Conservation (phyloP, 2,888 invertebrate species). For the Drosophila nr. perissopoda region DNA sequence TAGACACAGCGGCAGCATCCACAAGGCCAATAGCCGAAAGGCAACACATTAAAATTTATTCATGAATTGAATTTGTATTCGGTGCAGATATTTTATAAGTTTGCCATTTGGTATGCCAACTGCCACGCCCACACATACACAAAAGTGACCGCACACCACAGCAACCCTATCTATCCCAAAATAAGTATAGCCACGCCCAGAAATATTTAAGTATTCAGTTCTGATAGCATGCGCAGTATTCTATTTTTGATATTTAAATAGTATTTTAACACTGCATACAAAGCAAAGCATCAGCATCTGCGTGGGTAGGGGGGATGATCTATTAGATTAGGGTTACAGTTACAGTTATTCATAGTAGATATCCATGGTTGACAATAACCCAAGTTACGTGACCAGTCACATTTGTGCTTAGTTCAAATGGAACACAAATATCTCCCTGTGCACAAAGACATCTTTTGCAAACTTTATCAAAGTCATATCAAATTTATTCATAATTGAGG, state of each 20-base stretch:
- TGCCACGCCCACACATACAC: conserved; percentile 7
- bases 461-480: neutral
- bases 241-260: conserved; percentile 42
- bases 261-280: conserved; percentile 3
- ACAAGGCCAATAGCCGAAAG: conserved; percentile 41
- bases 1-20: conserved; percentile 24
- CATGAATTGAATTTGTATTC: conserved; percentile 82
- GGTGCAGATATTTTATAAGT: conserved; percentile 78
- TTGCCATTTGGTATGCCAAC: conserved; percentile 49
- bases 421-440: neutral
- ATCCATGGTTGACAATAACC: neutral
- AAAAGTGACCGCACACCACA: conserved; percentile 1
- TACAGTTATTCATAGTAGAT: neutral
- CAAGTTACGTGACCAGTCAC: neutral
- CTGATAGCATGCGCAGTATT: conserved; percentile 26
- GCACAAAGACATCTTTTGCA: neutral
- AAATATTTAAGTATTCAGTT: conserved; percentile 13
- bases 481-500: neutral
- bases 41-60: conserved; percentile 76
- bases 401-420: neutral
- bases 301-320: neutral
- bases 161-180: neutral
- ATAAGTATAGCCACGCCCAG: conserved; percentile 2
- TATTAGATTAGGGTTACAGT: neutral
- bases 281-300: neutral